A percentile compares a stretch with the other conserved stretches of the same genome.
These are phyloP conservation scores for Synanceia verrucosa DNA, from an alignment of 2,797 vertebrate genomes.

Conservation along the genomic window DNA sequence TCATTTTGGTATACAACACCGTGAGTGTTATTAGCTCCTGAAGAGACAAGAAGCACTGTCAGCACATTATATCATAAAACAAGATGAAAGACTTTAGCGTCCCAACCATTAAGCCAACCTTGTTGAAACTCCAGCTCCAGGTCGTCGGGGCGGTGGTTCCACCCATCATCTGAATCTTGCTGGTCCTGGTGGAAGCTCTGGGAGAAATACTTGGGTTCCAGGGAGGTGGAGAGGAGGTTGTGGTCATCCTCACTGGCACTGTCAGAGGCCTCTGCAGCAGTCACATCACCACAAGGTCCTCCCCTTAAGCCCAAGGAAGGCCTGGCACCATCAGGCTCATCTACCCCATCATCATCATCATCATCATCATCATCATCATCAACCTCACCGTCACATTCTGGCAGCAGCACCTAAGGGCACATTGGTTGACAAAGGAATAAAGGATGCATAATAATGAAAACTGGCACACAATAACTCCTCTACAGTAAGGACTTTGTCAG, in stretches of 20 bases:
- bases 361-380: constrained; percentile 4
- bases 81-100: not conserved
- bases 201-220: constrained; percentile 85
- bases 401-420: constrained; percentile 52
- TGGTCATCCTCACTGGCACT: constrained; percentile 54
- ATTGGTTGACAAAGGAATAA: not conserved
- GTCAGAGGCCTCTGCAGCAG: constrained; percentile 45
- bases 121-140: constrained; percentile 72
- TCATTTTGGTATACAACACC: constrained; percentile 94
- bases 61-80: not conserved
- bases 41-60: constrained; percentile 19
- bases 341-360: constrained; percentile 42
- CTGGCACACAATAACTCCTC: not conserved
- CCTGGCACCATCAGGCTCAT: constrained; percentile 63
- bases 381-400: constrained; percentile 44
- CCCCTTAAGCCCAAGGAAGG: constrained; percentile 58
- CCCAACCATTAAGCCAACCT: constrained; percentile 49
- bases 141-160: constrained; percentile 73
- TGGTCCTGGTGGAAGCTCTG: constrained; percentile 77
- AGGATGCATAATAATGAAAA: not conserved
- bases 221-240: constrained; percentile 67
- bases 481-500: not conserved
- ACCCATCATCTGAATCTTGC: constrained; percentile 71
- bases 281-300: constrained; percentile 64
- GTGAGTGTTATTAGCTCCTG: constrained; percentile 68